phyloP scores from a whole-genome alignment of 2,888 invertebrate genomes.

The Kryphioiulus occultus region DNA sequence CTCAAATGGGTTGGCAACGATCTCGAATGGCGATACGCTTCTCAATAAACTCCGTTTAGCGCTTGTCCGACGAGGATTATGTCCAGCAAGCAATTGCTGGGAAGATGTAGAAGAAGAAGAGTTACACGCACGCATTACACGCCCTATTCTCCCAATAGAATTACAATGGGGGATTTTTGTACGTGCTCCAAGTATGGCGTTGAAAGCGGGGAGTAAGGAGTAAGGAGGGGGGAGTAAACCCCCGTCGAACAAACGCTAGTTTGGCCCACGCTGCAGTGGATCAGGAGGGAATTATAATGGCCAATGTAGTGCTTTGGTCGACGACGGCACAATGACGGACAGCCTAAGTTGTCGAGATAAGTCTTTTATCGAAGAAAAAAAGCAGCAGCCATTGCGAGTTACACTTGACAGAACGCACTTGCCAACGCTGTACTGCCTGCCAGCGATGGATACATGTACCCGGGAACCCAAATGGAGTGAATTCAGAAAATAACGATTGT shows the following conservation, averaged over 20 bases:
- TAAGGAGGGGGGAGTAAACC: neutral
- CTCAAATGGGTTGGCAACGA: conserved; percentile 27
- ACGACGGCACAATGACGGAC: conserved; percentile 28
- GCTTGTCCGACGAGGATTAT: conserved; percentile 21
- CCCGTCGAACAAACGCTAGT: neutral
- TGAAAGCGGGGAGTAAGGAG: neutral
- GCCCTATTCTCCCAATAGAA: conserved; percentile 25
- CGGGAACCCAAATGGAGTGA: neutral
- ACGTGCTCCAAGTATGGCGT: neutral
- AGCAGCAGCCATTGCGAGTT: neutral
- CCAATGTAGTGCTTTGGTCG: neutral
- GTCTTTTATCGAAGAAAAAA: conserved; percentile 16
- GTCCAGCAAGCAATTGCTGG: conserved; percentile 17
- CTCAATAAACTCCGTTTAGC: conserved; percentile 20
- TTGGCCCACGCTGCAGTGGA: conserved; percentile 7
- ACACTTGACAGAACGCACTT: conserved; percentile 16
- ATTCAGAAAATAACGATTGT: neutral
- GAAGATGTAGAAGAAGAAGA: conserved; percentile 18
- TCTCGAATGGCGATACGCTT: neutral
- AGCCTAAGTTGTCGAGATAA: conserved; percentile 9
- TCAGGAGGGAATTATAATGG: conserved; percentile 22
- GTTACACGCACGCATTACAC: conserved; percentile 3
- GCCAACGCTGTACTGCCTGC: neutral
- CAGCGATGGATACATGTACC: neutral
- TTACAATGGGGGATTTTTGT: neutral